phyloP scores from a whole-genome alignment of 2,888 invertebrate species.

The Drosophila ochracea region DNA sequence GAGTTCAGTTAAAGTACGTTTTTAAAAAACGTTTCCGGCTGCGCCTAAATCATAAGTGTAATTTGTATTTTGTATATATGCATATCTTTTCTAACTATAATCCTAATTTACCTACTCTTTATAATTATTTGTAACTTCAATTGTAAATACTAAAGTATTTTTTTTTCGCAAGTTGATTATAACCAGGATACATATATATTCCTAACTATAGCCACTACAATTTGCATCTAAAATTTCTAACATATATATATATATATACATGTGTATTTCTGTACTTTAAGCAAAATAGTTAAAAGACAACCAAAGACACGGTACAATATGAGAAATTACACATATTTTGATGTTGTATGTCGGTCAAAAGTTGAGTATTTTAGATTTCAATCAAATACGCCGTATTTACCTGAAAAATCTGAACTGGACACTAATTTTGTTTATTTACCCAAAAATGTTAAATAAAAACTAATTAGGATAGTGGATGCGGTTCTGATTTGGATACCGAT shows the following conservation, averaged over 20 bases:
- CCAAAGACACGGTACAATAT: conserved; percentile 19
- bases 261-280: conserved; percentile 16
- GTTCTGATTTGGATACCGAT: conserved; percentile 59
- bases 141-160: conserved; percentile 60
- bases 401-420: not conserved
- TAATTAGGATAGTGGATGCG: conserved; percentile 45
- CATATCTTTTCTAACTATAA: conserved; percentile 14
- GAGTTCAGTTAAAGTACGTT: conserved; percentile 44
- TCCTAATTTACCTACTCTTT: conserved; percentile 32
- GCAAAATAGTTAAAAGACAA: conserved; percentile 26
- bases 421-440: conserved; percentile 49
- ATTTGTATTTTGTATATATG: conserved; percentile 46
- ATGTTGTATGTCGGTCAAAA: not conserved
- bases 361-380: not conserved
- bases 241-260: not conserved
- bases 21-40: conserved; percentile 38
- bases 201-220: conserved; percentile 5
- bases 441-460: conserved; percentile 64
- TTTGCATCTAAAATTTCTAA: conserved; percentile 20
- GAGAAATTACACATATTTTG: not conserved
- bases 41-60: conserved; percentile 25
- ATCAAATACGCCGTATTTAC: not conserved
- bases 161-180: conserved; percentile 20
- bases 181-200: conserved; percentile 5
- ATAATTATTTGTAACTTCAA: conserved; percentile 35